Conservation (phyloP, 2,113 vertebrate genomes). For the Elephas maximus region DNA sequence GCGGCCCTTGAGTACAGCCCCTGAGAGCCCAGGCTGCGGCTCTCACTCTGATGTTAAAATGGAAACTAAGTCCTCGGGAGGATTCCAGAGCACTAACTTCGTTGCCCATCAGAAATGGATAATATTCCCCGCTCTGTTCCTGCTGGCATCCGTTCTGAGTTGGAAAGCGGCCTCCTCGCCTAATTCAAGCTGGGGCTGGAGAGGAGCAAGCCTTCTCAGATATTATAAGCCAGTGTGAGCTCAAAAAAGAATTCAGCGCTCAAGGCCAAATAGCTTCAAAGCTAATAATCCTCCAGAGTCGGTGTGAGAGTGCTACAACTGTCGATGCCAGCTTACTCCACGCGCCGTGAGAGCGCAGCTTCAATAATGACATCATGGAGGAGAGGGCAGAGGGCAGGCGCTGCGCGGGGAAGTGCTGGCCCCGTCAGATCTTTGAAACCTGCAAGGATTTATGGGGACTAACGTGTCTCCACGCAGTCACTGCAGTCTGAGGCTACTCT, state of each 20-base stretch:
- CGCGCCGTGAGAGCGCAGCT: slow-evolving; percentile 93
- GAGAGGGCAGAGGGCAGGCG: slow-evolving; percentile 92
- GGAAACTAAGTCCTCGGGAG: slow-evolving; percentile 84
- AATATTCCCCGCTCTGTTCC: slow-evolving; percentile 84
- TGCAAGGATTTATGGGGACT: slow-evolving; percentile 95
- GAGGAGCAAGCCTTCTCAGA: slow-evolving; percentile 90
- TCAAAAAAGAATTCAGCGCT: slow-evolving; percentile 97
- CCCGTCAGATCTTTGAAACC: slow-evolving; percentile 96
- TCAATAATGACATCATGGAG: slow-evolving; percentile 98
- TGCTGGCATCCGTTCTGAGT: slow-evolving; percentile 87
- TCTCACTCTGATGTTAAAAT: slow-evolving; percentile 86
- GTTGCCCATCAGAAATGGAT: slow-evolving; percentile 87
- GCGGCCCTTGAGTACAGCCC: slow-evolving; percentile 79
- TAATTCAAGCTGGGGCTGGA: slow-evolving; percentile 88
- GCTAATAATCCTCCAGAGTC: slow-evolving; percentile 96
- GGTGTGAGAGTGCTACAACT: slow-evolving; percentile 94
- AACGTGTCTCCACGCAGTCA: slow-evolving; percentile 92
- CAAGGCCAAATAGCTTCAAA: slow-evolving; percentile 99
- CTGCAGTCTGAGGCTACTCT: slow-evolving; percentile 91
- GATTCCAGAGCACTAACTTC: slow-evolving; percentile 82
- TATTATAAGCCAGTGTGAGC: slow-evolving; percentile 95
- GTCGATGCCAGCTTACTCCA: slow-evolving; percentile 97
- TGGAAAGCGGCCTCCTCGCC: slow-evolving; percentile 88
- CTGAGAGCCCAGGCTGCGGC: slow-evolving; percentile 59
- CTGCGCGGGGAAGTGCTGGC: slow-evolving; percentile 91